Conservation (phyloP, 2,113 vertebrate genomes). For the Hippocampus abdominalis region DNA sequence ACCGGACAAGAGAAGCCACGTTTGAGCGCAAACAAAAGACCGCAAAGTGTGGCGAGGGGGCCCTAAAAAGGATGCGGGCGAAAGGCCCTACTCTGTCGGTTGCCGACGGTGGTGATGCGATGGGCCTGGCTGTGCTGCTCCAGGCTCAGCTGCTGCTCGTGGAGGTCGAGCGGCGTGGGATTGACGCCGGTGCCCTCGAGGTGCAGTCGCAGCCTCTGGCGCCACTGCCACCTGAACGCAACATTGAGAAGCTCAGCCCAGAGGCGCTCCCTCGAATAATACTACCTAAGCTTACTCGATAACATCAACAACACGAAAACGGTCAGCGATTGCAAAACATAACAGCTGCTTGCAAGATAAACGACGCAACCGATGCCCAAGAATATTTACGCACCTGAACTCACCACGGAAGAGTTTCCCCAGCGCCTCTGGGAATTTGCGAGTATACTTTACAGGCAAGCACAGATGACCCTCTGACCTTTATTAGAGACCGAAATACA, state of each 20-base stretch:
- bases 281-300: too few relatives aligned
- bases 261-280: neutral
- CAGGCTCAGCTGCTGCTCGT: conserved; percentile 92
- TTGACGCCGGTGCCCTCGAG: conserved; percentile 95
- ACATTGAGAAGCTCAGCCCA: neutral
- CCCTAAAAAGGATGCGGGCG: neutral
- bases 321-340: too few relatives aligned
- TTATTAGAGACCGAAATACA: conserved; percentile 7
- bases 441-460: conserved; percentile 88
- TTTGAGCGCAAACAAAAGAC: neutral
- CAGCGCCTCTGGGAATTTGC: conserved; percentile 89
- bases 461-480: conserved; percentile 96
- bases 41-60: too few relatives aligned
- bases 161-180: conserved; percentile 86
- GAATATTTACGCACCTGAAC: conserved; percentile 85
- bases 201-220: conserved; percentile 87
- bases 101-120: conserved; percentile 65
- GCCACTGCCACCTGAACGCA: conserved; percentile 87
- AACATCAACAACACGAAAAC: too few relatives aligned
- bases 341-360: too few relatives aligned
- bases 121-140: conserved; percentile 89
- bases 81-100: conserved; percentile 48
- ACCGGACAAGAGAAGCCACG: neutral
- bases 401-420: conserved; percentile 87
- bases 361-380: neutral